phyloP scores from a whole-genome alignment of 2,797 vertebrate genomes.

The Ceryle rudis region DNA sequence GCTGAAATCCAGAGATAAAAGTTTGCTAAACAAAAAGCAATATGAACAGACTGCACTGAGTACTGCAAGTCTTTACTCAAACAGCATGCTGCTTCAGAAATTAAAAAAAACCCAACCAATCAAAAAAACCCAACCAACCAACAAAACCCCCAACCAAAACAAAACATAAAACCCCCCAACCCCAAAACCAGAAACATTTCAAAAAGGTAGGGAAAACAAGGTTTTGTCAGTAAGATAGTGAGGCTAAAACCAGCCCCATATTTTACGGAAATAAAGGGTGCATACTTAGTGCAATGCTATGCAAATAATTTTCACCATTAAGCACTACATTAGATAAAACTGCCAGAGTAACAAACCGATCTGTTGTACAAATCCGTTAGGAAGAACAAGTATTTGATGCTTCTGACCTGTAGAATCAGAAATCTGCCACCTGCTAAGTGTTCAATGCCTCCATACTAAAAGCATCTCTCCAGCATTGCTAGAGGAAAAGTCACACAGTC shows the following conservation, averaged over 20 bases:
- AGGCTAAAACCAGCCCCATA: not conserved
- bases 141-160: not conserved
- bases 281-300: not conserved
- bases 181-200: not conserved
- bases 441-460: not conserved
- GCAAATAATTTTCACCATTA: not conserved
- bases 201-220: not conserved
- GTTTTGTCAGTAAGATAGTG: not conserved
- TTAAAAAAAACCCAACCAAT: not conserved
- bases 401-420: not conserved
- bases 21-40: slow-evolving; percentile 7
- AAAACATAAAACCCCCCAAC: fast-evolving
- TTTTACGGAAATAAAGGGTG: not conserved
- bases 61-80: not conserved
- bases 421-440: not conserved
- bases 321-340: not conserved
- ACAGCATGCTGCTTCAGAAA: not conserved
- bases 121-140: too few relatives aligned
- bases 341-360: not conserved
- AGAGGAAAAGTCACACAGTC: not conserved
- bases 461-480: not conserved
- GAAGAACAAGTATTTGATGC: not conserved
- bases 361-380: not conserved
- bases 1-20: slow-evolving; percentile 37
- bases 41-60: not conserved